Evolutionary conservation across 2,888 invertebrate species (phyloP).

Genomic region (Drosophila pegasa): DNA sequence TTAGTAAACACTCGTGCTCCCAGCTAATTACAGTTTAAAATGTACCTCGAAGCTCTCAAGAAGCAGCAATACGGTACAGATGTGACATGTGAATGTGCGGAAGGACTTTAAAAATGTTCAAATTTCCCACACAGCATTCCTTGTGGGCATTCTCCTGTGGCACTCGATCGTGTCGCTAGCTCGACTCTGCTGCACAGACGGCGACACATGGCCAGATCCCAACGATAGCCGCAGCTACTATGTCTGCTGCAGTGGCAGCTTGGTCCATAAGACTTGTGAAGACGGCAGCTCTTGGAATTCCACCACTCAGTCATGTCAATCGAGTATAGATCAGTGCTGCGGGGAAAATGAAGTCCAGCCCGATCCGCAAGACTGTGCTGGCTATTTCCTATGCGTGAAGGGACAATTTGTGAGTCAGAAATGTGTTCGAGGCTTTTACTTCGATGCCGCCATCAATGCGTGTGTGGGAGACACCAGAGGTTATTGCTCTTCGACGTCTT

Average conservation of each 20-base stretch:
- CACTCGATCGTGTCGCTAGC: slow-evolving; percentile 23
- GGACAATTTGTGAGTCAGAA: slow-evolving; percentile 18
- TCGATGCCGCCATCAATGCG: slow-evolving; percentile 6
- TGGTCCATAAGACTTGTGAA: slow-evolving; percentile 31
- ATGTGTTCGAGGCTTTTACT: slow-evolving; percentile 19
- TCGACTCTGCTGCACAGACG: slow-evolving; percentile 47
- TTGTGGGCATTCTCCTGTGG: slow-evolving; percentile 39
- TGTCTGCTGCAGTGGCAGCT: slow-evolving; percentile 45
- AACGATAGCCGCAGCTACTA: slow-evolving; percentile 40
- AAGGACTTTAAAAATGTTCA: background rate
- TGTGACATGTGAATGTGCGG: background rate
- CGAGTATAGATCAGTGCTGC: slow-evolving; percentile 40
- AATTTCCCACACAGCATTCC: slow-evolving; percentile 24
- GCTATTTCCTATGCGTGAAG: slow-evolving; percentile 31
- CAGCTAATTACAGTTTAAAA: slow-evolving; percentile 20
- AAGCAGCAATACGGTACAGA: slow-evolving; percentile 18
- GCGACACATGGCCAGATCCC: slow-evolving; percentile 41
- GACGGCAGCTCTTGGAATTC: slow-evolving; percentile 35
- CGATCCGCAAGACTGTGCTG: slow-evolving; percentile 48
- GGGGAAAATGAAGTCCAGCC: slow-evolving; percentile 16
- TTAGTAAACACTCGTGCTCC: slow-evolving; percentile 40
- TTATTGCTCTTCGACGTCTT: slow-evolving; percentile 13
- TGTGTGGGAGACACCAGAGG: slow-evolving; percentile 24
- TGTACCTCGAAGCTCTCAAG: slow-evolving; percentile 15
- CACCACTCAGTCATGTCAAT: slow-evolving; percentile 1